A percentile compares a stretch with the other conserved stretches of the same genome.
Conservation (phyloP, 2,113 vertebrate genomes). For the Meleagris gallopavo region DNA sequence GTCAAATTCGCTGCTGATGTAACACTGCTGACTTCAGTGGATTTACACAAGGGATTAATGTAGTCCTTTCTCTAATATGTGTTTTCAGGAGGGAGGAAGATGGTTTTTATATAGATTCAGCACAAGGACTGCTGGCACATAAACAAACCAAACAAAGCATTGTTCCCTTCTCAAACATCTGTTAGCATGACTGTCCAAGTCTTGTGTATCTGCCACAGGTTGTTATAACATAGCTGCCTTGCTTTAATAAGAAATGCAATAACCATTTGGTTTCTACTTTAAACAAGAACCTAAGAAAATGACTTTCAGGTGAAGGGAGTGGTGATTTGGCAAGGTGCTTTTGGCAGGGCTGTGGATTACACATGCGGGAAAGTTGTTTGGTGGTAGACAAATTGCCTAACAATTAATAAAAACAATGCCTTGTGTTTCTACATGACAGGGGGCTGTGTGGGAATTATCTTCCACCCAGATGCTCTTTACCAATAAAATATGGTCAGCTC, state of each 20-base stretch:
- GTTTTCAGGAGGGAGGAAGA: not conserved
- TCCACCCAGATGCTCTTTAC: constrained; percentile 34
- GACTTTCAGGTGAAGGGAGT: constrained; percentile 54
- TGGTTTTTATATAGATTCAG: constrained; percentile 51
- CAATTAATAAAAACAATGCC: constrained; percentile 60
- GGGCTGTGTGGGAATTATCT: constrained; percentile 17
- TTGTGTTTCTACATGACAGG: not conserved
- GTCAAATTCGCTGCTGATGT: not conserved
- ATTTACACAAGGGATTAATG: constrained; percentile 36
- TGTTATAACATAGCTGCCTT: constrained; percentile 52
- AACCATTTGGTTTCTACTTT: constrained; percentile 56
- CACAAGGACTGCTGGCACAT: constrained; percentile 65
- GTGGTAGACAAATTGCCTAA: constrained; percentile 52
- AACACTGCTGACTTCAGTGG: not conserved
- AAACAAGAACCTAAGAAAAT: constrained; percentile 38
- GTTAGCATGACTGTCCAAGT: constrained; percentile 52
- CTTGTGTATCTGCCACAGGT: constrained; percentile 63
- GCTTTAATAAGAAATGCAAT: constrained; percentile 50
- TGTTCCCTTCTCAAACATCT: constrained; percentile 73
- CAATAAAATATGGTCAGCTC: not conserved
- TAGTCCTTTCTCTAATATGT: not conserved
- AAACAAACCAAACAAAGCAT: constrained; percentile 79
- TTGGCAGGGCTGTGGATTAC: constrained; percentile 27
- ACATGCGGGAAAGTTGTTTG: constrained; percentile 60
- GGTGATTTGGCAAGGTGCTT: constrained; percentile 45